A percentile compares a stretch with the other conserved stretches of the same genome.
Conservation (phyloP, 2,797 vertebrate species). For the Sebastes dallii region DNA sequence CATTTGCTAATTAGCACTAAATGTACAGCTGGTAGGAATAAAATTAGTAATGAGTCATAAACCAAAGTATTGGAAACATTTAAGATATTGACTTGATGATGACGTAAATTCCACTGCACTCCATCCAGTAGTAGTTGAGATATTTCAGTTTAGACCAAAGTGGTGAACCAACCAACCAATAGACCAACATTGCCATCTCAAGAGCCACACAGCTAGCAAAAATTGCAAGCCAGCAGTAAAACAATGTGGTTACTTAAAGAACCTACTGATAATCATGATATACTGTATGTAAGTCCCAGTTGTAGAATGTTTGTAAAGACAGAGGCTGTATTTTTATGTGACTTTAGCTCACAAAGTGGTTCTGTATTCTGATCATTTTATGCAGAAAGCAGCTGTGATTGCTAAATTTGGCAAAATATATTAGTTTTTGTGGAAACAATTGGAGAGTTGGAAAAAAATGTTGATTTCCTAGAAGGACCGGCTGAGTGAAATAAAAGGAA, state of each 20-base stretch:
- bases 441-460: not conserved
- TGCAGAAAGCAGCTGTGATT: not conserved
- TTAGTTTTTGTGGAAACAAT: not conserved
- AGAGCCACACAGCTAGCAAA: too few species aligned
- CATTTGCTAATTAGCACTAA: too few species aligned
- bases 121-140: not conserved
- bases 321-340: not conserved
- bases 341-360: not conserved
- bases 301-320: not conserved
- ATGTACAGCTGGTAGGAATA: too few species aligned
- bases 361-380: too few species aligned
- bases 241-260: not conserved
- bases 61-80: too few species aligned
- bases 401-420: not conserved
- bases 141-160: too few species aligned
- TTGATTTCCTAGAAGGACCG: not conserved
- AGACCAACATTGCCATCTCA: not conserved
- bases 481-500: not conserved
- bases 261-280: not conserved
- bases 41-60: too few species aligned
- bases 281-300: not conserved
- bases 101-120: not conserved
- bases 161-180: too few species aligned
- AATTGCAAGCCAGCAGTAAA: not conserved
- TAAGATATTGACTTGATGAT: not conserved